These are phyloP conservation scores for Zoanthus sociatus DNA, from an alignment of 92 coral and sea anemone genomes.

Conservation along the genomic window DNA sequence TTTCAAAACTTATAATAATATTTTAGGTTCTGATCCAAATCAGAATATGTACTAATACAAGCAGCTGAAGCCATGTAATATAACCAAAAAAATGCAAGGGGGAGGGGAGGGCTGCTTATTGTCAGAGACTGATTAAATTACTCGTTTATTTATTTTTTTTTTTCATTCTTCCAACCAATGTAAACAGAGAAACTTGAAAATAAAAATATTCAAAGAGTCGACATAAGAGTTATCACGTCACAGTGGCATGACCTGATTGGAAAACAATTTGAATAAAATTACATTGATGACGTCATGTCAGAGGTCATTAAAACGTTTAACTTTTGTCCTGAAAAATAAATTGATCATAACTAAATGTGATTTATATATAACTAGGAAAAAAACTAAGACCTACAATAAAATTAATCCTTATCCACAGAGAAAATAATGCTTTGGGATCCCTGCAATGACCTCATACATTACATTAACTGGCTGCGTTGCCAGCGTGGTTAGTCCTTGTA, in stretches of 20 bases:
- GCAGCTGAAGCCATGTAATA: not conserved
- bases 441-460: no score
- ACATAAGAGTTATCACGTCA: not conserved
- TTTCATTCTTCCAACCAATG: not conserved
- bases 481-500: no score
- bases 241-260: not conserved
- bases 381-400: not conserved
- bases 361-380: not conserved
- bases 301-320: not conserved
- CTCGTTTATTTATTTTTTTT: not conserved
- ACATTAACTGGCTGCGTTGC: no score
- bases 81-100: not conserved
- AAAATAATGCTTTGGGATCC: no score
- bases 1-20: not conserved
- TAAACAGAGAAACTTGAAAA: not conserved
- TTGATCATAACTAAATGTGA: not conserved
- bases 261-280: no score
- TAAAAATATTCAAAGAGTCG: no score
- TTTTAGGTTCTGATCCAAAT: not conserved
- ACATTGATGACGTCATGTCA: no score
- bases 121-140: not conserved
- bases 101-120: not conserved
- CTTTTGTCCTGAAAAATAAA: not conserved
- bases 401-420: no score
- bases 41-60: not conserved